phyloP scores from a whole-genome alignment of 2,113 vertebrate genomes.

The Alligator sinensis region DNA sequence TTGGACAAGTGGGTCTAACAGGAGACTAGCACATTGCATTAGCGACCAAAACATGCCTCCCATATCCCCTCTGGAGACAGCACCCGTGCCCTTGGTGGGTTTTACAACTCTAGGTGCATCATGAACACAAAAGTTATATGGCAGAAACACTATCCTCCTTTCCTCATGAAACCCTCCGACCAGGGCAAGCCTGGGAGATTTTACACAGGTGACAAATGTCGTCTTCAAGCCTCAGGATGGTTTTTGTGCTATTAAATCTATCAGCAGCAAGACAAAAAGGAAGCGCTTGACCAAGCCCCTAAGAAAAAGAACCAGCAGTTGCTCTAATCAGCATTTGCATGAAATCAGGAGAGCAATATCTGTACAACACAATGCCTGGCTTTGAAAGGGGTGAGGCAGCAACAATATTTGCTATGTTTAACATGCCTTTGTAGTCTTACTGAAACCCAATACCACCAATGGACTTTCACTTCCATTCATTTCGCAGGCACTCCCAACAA shows the following conservation, averaged over 20 bases:
- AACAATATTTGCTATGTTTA: background rate
- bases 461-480: background rate
- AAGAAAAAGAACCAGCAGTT: background rate
- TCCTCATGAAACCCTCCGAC: background rate
- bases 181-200: too few species aligned
- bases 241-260: background rate
- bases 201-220: background rate
- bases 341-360: background rate
- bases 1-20: background rate
- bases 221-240: background rate
- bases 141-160: rapidly evolving
- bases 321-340: background rate
- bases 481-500: background rate
- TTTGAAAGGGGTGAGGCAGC: background rate
- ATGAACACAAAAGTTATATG: background rate
- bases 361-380: background rate
- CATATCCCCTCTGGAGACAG: background rate
- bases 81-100: background rate
- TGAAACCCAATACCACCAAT: background rate
- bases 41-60: background rate
- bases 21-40: background rate
- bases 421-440: background rate
- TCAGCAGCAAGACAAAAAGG: background rate
- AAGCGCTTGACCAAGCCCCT: background rate
- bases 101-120: background rate